A percentile compares a stretch with the other conserved stretches of the same genome.
phyloP scores from a whole-genome alignment of 2,888 invertebrate genomes.

The Spicauda simplicius region DNA sequence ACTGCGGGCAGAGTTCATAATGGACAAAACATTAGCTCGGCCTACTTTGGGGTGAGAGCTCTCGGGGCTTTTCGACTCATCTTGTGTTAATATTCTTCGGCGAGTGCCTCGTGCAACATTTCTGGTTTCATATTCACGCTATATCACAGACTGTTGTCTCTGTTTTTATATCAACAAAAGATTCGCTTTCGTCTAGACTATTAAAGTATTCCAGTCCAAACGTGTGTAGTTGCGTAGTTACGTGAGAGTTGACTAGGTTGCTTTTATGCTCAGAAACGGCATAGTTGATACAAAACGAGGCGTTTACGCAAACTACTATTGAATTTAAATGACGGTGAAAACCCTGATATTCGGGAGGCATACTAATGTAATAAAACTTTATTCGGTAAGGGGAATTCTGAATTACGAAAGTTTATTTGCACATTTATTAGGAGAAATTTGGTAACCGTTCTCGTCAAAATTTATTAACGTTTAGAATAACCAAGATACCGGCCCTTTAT shows the following conservation, averaged over 20 bases:
- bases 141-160: not conserved
- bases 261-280: slow-evolving; percentile 6
- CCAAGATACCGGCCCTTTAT: not conserved
- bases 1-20: slow-evolving; percentile 65
- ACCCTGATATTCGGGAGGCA: slow-evolving; percentile 41
- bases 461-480: not conserved
- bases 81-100: slow-evolving; percentile 56
- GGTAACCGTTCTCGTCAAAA: not conserved
- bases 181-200: slow-evolving; percentile 2
- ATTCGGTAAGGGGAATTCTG: slow-evolving; percentile 17
- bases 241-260: slow-evolving; percentile 4
- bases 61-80: slow-evolving; percentile 70
- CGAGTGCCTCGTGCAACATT: slow-evolving; percentile 38
- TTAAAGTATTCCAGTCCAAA: not conserved
- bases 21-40: slow-evolving; percentile 78
- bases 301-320: slow-evolving; percentile 35
- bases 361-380: slow-evolving; percentile 39
- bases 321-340: slow-evolving; percentile 42
- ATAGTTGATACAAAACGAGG: slow-evolving; percentile 18
- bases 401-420: slow-evolving; percentile 24
- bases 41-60: slow-evolving; percentile 74
- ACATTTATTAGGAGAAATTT: slow-evolving; percentile 22
- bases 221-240: slow-evolving; percentile 5
- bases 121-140: slow-evolving; percentile 9
- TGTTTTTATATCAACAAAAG: not conserved